Base-by-base conservation (phyloP, 1,140 invertebrate species). In the Drosophila varians region DNA sequence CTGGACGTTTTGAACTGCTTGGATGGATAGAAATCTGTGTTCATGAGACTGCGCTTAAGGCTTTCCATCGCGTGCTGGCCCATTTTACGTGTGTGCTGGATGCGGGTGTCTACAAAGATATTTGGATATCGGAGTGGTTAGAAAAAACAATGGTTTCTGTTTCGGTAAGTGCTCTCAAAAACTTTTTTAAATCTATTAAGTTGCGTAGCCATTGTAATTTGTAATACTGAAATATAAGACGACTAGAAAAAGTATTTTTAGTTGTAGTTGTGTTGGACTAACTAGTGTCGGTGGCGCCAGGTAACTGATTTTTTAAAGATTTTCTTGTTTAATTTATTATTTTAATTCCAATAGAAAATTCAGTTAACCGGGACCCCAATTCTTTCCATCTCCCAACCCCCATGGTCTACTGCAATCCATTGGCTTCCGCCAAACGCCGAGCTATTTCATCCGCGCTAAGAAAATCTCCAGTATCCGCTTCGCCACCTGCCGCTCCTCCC, bases 391-490 rank as follows among this genome's bases (percentile, higher is more conserved):
- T 40, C 19, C 12, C 16, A 5, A 31, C 11, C 4, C 48, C 26
- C n/a, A 38, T 42, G 18, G 3, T 31, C 64, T 60, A 87, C 47
- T 87, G 34, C 23, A 87, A 26, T 6, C 84, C 86, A 54, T 90
- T 90, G 21, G 89, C 89, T 58, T 90, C 74, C 5, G 87, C 84
- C 31, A 90, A 58, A 11, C 89, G 74, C 4, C 74, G 60, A 3
- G 79, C 90, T 36, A 91, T 88, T 53, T 91, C 90, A 46, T 91
- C 87, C 2, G 87, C 77, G 26, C 80, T 83, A 4, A 91, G 65
- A 11, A 90, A 76, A 87, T 95, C 95, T 9, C 93, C 93, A 9
- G 93, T 94, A 74, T 96, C 95, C 14, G 95, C 61, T 1, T 26
- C 46, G 12, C 68, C 69, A 48, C 18, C 43, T 5, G 21, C 94